phyloP scores from a whole-genome alignment of 1,140 invertebrate genomes.

The Zaprionus tsacasi region DNA sequence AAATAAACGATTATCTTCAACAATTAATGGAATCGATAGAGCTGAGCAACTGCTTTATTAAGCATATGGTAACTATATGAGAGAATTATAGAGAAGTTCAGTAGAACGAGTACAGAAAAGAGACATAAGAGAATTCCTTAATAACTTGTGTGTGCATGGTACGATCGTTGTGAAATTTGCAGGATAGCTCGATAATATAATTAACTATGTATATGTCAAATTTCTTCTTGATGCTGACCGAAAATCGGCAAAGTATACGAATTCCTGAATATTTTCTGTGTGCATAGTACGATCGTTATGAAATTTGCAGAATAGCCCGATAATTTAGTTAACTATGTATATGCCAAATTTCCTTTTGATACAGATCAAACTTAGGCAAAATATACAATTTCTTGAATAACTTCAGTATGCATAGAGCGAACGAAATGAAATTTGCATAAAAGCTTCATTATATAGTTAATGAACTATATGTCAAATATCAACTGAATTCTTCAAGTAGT shows the following conservation, averaged over 20 bases:
- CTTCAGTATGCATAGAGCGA: too few relatives aligned
- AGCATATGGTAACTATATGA: not conserved
- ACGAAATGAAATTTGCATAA: not conserved
- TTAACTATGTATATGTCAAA: not conserved
- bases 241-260: not conserved
- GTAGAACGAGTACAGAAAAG: not conserved
- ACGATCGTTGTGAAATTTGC: not conserved
- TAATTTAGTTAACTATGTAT: not conserved
- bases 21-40: conserved; percentile 12
- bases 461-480: not conserved
- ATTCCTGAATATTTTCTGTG: not conserved
- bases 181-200: not conserved
- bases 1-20: conserved; percentile 23
- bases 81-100: not conserved
- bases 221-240: not conserved
- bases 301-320: not conserved
- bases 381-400: not conserved
- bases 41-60: not conserved
- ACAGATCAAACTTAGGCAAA: too few relatives aligned
- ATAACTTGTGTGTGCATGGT: not conserved
- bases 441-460: not conserved
- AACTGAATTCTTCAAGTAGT: too few relatives aligned
- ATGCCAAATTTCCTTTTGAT: not conserved
- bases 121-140: not conserved
- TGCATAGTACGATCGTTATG: too few relatives aligned